Conservation (phyloP, 2,888 invertebrate genomes). For the Tridacna gigas region DNA sequence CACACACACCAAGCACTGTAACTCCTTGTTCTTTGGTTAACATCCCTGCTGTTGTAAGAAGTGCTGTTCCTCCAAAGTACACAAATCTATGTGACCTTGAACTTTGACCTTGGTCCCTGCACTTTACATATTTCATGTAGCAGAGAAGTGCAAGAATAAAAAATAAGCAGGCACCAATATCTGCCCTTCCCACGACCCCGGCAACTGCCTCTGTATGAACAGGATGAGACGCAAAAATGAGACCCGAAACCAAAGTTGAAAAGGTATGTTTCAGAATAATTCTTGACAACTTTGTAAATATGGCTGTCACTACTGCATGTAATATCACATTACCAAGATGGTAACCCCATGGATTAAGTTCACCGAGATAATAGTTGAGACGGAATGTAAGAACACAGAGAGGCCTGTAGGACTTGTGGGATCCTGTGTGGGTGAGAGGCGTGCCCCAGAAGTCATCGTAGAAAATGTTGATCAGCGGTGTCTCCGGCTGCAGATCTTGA, state of each 20-base stretch:
- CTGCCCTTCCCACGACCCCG: slow-evolving; percentile 94
- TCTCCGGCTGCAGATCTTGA: slow-evolving; percentile 93
- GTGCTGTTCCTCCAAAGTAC: slow-evolving; percentile 88
- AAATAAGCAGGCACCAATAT: slow-evolving; percentile 95
- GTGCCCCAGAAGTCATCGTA: slow-evolving; percentile 99
- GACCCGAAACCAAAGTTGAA: slow-evolving; percentile 90
- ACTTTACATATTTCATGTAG: slow-evolving; percentile 88
- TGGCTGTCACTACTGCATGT: slow-evolving; percentile 93
- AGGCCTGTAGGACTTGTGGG: slow-evolving; percentile 98
- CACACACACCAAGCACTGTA: slow-evolving; percentile 95
- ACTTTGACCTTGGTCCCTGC: slow-evolving; percentile 60
- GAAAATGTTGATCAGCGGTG: slow-evolving; percentile 92
- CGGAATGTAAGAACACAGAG: slow-evolving; percentile 95
- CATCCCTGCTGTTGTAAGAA: slow-evolving; percentile 91
- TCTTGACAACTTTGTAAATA: slow-evolving; percentile 92
- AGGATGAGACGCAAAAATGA: slow-evolving; percentile 97
- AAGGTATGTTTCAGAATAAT: slow-evolving; percentile 73
- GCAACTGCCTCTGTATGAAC: slow-evolving; percentile 99
- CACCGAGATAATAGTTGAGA: slow-evolving; percentile 91
- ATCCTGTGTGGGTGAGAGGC: slow-evolving; percentile 95
- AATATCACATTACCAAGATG: slow-evolving; percentile 94
- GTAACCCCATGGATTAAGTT: slow-evolving; percentile 88
- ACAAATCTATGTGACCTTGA: slow-evolving; percentile 45
- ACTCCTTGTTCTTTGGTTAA: slow-evolving; percentile 98
- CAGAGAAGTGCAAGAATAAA: slow-evolving; percentile 94